Evolutionary conservation across 2,113 vertebrate genomes (phyloP).

Genomic region (Dermatemys mawii): DNA sequence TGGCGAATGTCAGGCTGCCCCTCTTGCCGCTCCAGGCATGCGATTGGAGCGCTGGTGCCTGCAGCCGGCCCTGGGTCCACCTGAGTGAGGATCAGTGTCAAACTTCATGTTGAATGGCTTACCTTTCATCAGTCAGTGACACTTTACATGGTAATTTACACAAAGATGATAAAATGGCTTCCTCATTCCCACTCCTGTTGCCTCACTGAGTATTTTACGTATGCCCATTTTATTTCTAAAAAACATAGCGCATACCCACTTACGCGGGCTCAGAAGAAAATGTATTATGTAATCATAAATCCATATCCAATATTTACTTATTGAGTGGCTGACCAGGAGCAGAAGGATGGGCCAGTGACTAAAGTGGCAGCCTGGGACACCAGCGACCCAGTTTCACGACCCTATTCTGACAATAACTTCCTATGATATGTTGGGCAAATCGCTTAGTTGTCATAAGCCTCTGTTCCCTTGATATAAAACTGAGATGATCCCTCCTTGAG

Average conservation of each 20-base stretch:
- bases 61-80: no score
- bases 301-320: neutral
- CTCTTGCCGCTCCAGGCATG: no score
- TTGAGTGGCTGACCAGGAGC: neutral
- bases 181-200: neutral
- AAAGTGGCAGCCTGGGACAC: rapidly evolving
- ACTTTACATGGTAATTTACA: neutral
- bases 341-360: neutral
- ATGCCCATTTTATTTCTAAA: neutral
- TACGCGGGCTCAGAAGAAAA: neutral
- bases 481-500: neutral
- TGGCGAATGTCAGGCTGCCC: no score
- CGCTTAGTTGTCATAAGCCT: neutral
- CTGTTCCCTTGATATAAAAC: neutral
- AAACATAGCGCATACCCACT: neutral
- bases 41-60: no score
- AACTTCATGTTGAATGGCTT: neutral
- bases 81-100: neutral
- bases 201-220: neutral
- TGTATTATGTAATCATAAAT: neutral
- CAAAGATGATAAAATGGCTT: slow-evolving; percentile 41
- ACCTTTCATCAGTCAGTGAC: slow-evolving; percentile 20
- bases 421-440: neutral
- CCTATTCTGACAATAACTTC: rapidly evolving
- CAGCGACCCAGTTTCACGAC: neutral